Evolutionary conservation across 2,797 vertebrate species (phyloP).

Genomic region (Lagocephalus sceleratus): DNA sequence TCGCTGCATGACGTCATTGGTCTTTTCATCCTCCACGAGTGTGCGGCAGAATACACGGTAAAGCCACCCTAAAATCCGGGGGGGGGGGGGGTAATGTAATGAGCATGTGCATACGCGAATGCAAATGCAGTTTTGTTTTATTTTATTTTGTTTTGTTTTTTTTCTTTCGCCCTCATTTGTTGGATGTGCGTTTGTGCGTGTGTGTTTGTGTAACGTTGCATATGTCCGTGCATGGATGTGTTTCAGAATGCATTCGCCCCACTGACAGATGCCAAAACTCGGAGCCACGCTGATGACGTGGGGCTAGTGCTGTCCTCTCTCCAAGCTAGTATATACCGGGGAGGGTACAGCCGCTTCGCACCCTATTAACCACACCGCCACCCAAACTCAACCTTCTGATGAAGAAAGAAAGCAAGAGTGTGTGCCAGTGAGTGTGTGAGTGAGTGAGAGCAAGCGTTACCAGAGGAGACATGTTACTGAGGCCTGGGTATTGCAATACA

Average conservation of each 20-base stretch:
- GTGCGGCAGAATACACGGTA: constrained; percentile 45
- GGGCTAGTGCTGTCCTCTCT: constrained; percentile 99
- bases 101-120: constrained; percentile 43
- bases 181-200: constrained; percentile 40
- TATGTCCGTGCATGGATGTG: constrained; percentile 14
- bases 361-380: constrained; percentile 82
- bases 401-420: constrained; percentile 46
- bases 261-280: constrained; percentile 97
- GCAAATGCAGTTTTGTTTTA: constrained; percentile 12
- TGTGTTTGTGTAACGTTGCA: constrained; percentile 50
- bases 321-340: constrained; percentile 99
- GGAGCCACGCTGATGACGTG: constrained; percentile 96
- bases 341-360: constrained; percentile 98
- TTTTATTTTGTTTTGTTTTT: constrained; percentile 53
- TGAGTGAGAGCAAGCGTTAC: constrained; percentile 41
- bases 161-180: background rate
- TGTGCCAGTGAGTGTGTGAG: constrained; percentile 28
- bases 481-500: constrained; percentile 97
- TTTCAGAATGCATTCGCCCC: constrained; percentile 97
- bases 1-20: constrained; percentile 71
- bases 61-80: constrained; percentile 30
- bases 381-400: constrained; percentile 66
- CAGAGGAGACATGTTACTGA: constrained; percentile 85
- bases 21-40: constrained; percentile 48
- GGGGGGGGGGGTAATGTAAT: constrained; percentile 26